A percentile compares a stretch with the other conserved stretches of the same genome.
Evolutionary conservation across 1,140 invertebrate genomes (phyloP).

Genomic region (Polypedilum vanderplanki): DNA sequence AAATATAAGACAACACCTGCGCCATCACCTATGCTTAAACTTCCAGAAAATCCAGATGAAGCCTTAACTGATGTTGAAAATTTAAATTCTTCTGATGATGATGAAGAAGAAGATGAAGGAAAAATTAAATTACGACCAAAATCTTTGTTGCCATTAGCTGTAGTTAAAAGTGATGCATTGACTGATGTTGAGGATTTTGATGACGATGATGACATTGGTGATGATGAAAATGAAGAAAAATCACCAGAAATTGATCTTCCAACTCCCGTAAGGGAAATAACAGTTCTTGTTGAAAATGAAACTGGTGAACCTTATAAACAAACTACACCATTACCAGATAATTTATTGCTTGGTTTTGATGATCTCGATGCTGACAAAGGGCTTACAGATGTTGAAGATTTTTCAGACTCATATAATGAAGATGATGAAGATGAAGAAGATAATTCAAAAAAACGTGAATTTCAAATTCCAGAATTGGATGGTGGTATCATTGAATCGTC

Average conservation of each 20-base stretch:
- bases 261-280: constrained; percentile 44
- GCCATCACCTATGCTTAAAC: constrained; percentile 31
- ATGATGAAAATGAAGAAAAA: constrained; percentile 30
- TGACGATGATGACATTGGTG: constrained; percentile 38
- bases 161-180: constrained; percentile 37
- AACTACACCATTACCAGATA: constrained; percentile 45
- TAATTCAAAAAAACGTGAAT: constrained; percentile 31
- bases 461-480: constrained; percentile 37
- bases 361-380: constrained; percentile 39
- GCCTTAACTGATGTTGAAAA: constrained; percentile 47
- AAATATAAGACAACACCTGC: constrained; percentile 33
- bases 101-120: constrained; percentile 35
- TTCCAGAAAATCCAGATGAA: constrained; percentile 35
- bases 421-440: constrained; percentile 40
- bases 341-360: constrained; percentile 40
- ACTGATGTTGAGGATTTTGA: constrained; percentile 45
- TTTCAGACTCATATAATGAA: constrained; percentile 44
- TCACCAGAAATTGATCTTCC: constrained; percentile 41
- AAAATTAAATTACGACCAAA: constrained; percentile 33
- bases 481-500: constrained; percentile 35
- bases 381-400: constrained; percentile 46
- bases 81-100: constrained; percentile 45
- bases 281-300: constrained; percentile 46
- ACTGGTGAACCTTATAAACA: constrained; percentile 44
- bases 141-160: constrained; percentile 37